Evolutionary conservation across 2,888 invertebrate species (phyloP), one percentile per base, ranked within the genome.

Genomic region (Drosophila cognata): DNA sequence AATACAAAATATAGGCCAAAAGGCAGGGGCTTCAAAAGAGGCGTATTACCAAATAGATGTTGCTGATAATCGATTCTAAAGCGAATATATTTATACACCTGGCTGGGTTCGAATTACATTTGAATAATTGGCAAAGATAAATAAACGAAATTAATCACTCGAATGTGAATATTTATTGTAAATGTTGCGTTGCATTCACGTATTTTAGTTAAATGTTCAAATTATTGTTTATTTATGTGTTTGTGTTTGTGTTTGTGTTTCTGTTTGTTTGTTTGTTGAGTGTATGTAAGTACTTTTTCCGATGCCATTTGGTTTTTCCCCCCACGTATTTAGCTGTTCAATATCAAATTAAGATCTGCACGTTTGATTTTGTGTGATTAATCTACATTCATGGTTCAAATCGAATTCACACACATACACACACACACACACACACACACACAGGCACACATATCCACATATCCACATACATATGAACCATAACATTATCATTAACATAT

Each of bases 401-500:
- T 65, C 58, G 50, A 46, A 33, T 35, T 52, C 50, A 59, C 16
- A 35, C 28, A 64, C 28, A 18, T 46, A 43, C 52, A 43, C 28
- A 38, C 29, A 51, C 28, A 57, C 13, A 59, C n/a, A 28, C 35
- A 36, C 29, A 41, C 18, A 29, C 16, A n/a, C 31, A 29, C 25
- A 55, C 16, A 0, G 10, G 25, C 41, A 52, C 57, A 41, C 38
- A 10, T 11, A 46, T 1, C 18, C 43, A 43, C 29, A 52, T 53
- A 64, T 55, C 67, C 50, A 61, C 63, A 46, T 46, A 65, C 63
- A 46, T 46, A 65, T 46, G 25, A 57, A 18, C 29, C 48, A 48
- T 60, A 51, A 13, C 56, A 58, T 53, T 62, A 58, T 52, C 58
- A 58, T 76, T 59, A 65, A 21, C 52, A 60, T 73, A 38, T 51